These are phyloP conservation scores for Aplidium turbinatum DNA, from an alignment of 23 tunicate species.

Conservation along the genomic window DNA sequence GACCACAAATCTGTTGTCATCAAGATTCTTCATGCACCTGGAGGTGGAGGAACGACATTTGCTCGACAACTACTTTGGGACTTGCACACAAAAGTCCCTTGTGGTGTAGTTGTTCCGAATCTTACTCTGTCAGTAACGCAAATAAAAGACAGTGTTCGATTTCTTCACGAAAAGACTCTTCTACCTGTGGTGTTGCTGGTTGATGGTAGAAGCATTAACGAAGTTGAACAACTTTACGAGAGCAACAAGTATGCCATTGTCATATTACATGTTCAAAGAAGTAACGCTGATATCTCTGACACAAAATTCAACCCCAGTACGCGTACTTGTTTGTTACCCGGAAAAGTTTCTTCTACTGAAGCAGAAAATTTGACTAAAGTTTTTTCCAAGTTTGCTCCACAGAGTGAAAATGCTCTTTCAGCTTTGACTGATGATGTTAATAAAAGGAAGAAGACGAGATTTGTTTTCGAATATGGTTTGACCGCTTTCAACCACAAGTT, in stretches of 20 bases:
- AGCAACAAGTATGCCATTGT: not conserved
- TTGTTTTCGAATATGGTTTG: slow-evolving; percentile 56
- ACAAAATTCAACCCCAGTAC: not conserved
- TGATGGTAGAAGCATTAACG: slow-evolving; percentile 44
- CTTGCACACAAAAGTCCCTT: slow-evolving; percentile 33
- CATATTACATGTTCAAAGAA: slow-evolving; percentile 27
- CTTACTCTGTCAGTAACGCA: slow-evolving; percentile 6
- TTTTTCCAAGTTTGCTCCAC: slow-evolving; percentile 14
- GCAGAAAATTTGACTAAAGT: not conserved
- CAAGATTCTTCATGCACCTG: slow-evolving; percentile 44
- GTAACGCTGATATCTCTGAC: not conserved
- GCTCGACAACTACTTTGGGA: slow-evolving; percentile 48
- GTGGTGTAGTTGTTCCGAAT: slow-evolving; percentile 19
- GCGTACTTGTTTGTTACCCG: not conserved
- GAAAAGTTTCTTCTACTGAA: not conserved
- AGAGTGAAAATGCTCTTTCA: not conserved
- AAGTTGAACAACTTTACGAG: slow-evolving; percentile 10
- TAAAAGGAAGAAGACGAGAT: not conserved
- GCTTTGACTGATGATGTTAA: slow-evolving; percentile 1
- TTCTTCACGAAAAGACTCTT: slow-evolving; percentile 12
- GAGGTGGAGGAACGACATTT: slow-evolving; percentile 70
- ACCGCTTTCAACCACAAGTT: slow-evolving; percentile 48
- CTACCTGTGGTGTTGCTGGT: slow-evolving; percentile 36
- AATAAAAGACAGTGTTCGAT: slow-evolving; percentile 19
- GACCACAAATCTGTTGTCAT: slow-evolving; percentile 11